Percentiles rank a stretch among this genome's conserved stretches.
Evolutionary conservation across 2,797 vertebrate genomes (phyloP).

Genomic region (Crocidura indochinensis): DNA sequence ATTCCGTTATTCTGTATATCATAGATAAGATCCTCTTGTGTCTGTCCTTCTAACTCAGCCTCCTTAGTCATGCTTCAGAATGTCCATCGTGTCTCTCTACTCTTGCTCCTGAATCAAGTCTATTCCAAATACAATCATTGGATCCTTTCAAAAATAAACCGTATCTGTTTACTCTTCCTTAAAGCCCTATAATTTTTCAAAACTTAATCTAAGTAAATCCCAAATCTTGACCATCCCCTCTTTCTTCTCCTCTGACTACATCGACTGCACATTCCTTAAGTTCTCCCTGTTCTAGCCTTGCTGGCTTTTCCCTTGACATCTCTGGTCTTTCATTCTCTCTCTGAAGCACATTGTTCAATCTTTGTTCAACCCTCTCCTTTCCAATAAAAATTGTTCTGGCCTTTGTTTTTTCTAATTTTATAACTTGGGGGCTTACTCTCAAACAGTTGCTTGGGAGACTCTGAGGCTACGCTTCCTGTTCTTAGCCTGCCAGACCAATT

Average conservation of each 20-base stretch:
- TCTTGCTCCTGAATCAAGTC: slow-evolving; percentile 2
- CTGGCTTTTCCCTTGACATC: background rate
- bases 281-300: background rate
- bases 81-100: background rate
- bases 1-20: too few relatives aligned
- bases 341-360: background rate
- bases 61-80: background rate
- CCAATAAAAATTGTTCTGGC: background rate
- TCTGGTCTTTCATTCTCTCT: background rate
- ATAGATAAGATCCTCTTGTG: too few relatives aligned
- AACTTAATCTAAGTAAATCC: background rate
- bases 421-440: too few relatives aligned
- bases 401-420: too few relatives aligned
- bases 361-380: slow-evolving; percentile 13
- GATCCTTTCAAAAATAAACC: background rate
- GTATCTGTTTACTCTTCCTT: background rate
- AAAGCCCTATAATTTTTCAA: background rate
- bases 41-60: background rate
- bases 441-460: too few relatives aligned
- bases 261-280: background rate
- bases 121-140: background rate
- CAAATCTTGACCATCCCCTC: background rate
- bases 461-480: too few relatives aligned
- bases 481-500: too few relatives aligned
- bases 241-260: background rate